These are phyloP conservation scores for Callionymus lyra DNA, from an alignment of 2,113 vertebrate genomes.

Conservation along the genomic window DNA sequence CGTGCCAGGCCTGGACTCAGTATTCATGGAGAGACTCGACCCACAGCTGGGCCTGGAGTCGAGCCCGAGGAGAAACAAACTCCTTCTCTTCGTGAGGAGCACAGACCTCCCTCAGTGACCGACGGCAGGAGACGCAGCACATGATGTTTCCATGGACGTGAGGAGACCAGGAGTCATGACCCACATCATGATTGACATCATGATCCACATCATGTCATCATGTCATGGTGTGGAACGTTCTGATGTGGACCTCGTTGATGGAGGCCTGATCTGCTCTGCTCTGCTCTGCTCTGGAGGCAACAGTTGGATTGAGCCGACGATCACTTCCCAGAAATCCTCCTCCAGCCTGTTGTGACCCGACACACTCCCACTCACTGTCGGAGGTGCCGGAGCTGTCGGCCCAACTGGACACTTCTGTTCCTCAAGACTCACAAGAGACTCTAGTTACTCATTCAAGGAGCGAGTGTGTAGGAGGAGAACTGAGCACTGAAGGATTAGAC, in stretches of 20 bases:
- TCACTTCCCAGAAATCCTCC: slow-evolving; percentile 43
- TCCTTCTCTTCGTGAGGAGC: slow-evolving; percentile 49
- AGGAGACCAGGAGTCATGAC: background rate
- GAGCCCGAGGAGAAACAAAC: slow-evolving; percentile 44
- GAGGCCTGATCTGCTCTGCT: slow-evolving; percentile 25
- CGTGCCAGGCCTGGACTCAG: slow-evolving; percentile 58
- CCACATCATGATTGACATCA: background rate
- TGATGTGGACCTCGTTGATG: background rate
- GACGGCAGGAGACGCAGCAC: slow-evolving; percentile 9
- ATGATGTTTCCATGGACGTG: slow-evolving; percentile 10
- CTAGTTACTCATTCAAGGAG: slow-evolving; percentile 24
- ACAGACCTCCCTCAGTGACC: slow-evolving; percentile 47
- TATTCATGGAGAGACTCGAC: slow-evolving; percentile 52
- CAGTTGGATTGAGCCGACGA: slow-evolving; percentile 51
- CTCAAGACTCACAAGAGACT: slow-evolving; percentile 33
- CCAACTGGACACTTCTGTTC: slow-evolving; percentile 35
- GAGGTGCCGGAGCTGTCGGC: slow-evolving; percentile 30
- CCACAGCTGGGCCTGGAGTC: slow-evolving; percentile 58
- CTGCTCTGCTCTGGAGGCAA: slow-evolving; percentile 39
- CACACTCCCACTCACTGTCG: slow-evolving; percentile 43
- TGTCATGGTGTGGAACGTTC: background rate
- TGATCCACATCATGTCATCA: background rate
- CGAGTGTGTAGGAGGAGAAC: slow-evolving; percentile 26
- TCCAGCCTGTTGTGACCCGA: slow-evolving; percentile 48
- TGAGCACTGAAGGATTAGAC: slow-evolving; percentile 43